Evolutionary conservation across 2,888 invertebrate genomes (phyloP).

Genomic region (Petrolisthes cinctipes): DNA sequence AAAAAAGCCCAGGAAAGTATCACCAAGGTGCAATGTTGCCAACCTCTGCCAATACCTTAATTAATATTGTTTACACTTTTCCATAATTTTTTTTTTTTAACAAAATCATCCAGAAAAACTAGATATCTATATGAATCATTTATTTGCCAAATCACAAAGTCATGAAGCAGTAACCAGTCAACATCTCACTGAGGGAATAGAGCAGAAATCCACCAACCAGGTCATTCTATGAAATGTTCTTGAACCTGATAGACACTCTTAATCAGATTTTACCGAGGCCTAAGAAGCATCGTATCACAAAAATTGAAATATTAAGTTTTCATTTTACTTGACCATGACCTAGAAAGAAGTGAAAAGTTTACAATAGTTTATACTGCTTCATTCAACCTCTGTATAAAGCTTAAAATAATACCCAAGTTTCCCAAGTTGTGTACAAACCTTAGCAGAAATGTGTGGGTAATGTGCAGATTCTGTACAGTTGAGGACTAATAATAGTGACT

Average conservation of each 20-base stretch:
- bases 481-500: background rate
- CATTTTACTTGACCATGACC: no score
- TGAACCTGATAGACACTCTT: no score
- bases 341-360: no score
- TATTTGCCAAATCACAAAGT: conserved; percentile 49
- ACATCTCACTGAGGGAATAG: background rate
- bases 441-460: background rate
- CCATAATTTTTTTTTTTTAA: no score
- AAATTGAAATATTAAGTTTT: no score
- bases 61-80: no score
- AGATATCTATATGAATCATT: conserved; percentile 38
- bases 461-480: conserved; percentile 10
- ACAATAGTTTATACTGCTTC: no score
- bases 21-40: no score
- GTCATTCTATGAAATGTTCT: background rate
- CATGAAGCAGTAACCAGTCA: conserved; percentile 33
- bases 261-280: no score
- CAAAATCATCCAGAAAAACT: background rate
- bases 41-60: no score
- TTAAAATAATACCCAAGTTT: conserved; percentile 1
- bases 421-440: background rate
- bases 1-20: no score
- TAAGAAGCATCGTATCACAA: no score
- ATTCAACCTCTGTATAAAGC: conserved; percentile 3
- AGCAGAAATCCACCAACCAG: background rate